Base-by-base conservation (phyloP, 2,888 invertebrate genomes). In the Scaptomyza reducta region DNA sequence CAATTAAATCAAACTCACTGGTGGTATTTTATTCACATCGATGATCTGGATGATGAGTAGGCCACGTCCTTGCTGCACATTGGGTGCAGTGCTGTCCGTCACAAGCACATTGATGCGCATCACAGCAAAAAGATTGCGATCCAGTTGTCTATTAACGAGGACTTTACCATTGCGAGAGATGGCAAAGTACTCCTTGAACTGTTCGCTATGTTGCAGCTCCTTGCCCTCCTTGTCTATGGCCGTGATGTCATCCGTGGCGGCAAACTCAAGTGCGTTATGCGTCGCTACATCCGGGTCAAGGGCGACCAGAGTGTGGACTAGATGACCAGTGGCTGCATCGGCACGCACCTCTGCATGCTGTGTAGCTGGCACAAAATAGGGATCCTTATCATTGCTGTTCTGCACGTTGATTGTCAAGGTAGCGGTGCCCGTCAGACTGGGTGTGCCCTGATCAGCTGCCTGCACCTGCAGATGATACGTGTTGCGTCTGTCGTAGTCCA, bases 171-270 rank as follows among this genome's bases (percentile, higher is more conserved):
- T 93, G 69, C 92, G 92, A 66, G 93, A 93, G 72, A 96, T 93
- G 3, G 93, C 92, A 86, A 96, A 96, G 85, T 95, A 94, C 53
- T 94, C 93, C 93, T 95, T 93, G 54, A 92, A 93, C 68, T 90
- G 89, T 44, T 93, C 92, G 56, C 88, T 91, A 29, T 91, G 90
- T 0, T 89, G 78, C 44, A 95, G 95, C 91, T 95, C 95, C 76
- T 96, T 95, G 10, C 97, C 96, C 89, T 97, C 96, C 77, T 95
- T 96, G 85, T 97, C 97, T 3, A 96, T 94, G 0, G 97, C 97
- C 0, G 94, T 94, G 22, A 97, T 95, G 79, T 94, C 86, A 47
- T 87, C 95, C 3, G 95, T 94, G 1, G 93, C 93, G 0, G 94
- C 93, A 77, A 93, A 90, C 29, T 94, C 94, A 16, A 97, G 91